Conservation (phyloP, 2,888 invertebrate genomes). For the Philereme transversata region DNA sequence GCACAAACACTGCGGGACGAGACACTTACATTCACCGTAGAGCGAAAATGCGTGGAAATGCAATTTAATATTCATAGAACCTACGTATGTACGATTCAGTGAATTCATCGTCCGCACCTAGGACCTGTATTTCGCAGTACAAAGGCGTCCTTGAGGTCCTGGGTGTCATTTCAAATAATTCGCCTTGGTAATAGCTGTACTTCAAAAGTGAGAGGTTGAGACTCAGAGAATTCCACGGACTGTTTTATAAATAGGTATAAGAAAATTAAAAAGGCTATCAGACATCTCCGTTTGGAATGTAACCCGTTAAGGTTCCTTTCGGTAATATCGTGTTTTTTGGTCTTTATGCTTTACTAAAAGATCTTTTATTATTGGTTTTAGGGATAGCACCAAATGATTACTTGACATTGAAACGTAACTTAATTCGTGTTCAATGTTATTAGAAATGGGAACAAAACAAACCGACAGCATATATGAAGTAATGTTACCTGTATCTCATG, state of each 20-base stretch:
- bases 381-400: no score
- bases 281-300: conserved; percentile 61
- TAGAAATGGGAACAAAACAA: no score
- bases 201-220: conserved; percentile 65
- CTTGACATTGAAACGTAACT: no score
- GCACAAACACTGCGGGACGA: neutral
- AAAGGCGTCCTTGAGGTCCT: conserved; percentile 75
- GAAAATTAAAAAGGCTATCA: conserved; percentile 75
- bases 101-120: conserved; percentile 81
- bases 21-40: conserved; percentile 70
- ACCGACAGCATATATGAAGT: neutral
- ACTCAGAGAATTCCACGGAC: conserved; percentile 62
- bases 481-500: conserved; percentile 92
- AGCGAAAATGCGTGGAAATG: conserved; percentile 78
- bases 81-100: conserved; percentile 80
- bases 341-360: neutral
- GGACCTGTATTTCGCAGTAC: conserved; percentile 76
- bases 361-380: neutral
- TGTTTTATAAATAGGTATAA: conserved; percentile 61
- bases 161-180: conserved; percentile 77
- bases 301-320: conserved; percentile 53
- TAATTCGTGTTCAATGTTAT: neutral
- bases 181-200: conserved; percentile 72
- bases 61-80: conserved; percentile 83
- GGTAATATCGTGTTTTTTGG: conserved; percentile 41